A percentile compares a stretch with the other conserved stretches of the same genome.
phyloP scores from a whole-genome alignment of 2,888 invertebrate species.

The Heteromurus nitidus region DNA sequence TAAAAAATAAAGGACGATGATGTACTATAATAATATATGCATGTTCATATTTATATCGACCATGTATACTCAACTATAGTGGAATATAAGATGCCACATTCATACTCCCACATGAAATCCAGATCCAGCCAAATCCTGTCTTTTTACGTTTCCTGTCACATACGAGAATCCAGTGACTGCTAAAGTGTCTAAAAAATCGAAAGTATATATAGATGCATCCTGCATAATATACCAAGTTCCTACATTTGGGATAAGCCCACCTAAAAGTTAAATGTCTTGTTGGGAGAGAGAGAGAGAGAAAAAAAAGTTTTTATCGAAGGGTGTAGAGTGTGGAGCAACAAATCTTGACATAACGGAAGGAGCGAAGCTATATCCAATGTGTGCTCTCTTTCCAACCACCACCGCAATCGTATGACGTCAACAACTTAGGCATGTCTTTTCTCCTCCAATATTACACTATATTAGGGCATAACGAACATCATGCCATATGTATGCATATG shows the following conservation, averaged over 20 bases:
- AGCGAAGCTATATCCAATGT: no score
- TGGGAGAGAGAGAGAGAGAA: no score
- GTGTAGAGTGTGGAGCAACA: background rate
- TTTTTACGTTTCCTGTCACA: background rate
- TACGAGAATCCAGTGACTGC: no score
- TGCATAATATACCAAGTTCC: background rate
- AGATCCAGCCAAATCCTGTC: background rate
- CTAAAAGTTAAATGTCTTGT: background rate
- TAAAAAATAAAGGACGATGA: background rate
- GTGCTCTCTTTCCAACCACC: background rate
- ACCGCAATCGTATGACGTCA: slow-evolving; percentile 12
- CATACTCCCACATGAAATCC: no score
- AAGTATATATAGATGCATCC: background rate
- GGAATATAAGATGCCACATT: no score
- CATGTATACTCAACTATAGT: background rate
- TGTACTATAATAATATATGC: background rate
- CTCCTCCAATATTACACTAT: background rate
- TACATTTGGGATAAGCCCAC: background rate
- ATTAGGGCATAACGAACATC: background rate
- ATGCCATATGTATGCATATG: background rate
- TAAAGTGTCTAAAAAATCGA: background rate
- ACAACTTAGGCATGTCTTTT: background rate
- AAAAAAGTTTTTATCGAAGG: background rate
- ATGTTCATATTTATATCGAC: no score
- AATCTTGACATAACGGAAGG: background rate